Evolutionary conservation across 1,140 invertebrate genomes (phyloP), one percentile per base, ranked within the genome.

Genomic region (Listronotus bonariensis): DNA sequence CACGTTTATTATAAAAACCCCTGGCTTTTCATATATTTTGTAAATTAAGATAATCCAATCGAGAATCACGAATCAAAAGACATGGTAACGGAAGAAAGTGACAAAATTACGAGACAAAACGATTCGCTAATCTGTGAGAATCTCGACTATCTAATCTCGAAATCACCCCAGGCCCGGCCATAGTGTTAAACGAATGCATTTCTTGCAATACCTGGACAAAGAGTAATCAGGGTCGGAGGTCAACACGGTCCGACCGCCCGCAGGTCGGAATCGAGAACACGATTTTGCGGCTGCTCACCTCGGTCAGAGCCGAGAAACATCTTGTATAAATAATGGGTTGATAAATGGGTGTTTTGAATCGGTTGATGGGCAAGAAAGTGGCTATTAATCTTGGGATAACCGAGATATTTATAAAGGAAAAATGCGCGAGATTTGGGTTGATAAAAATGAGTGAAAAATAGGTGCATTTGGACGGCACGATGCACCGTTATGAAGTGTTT

Each of bases 311-410:
- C 32, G 46, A 60, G 57, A 60, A 60, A 60, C 57, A 60, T 60
- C 57, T 60, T 60, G 57, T 60, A 60, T 60, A 60, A 60, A 60
- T 60, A 60, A 60, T 51, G 57, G 57, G n/a, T 46, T 60, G 57
- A 60, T 60, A 60, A 60, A 60, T 60, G 46, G 57, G 45, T 46
- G 32, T 60, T 51, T 41, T 46, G 48, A 60, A 51, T 41, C 55
- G 40, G 34, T 51, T 59, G 56, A 59, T 59, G 45, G 56, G 26
- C 56, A 43, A 11, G 15, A 15, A 15, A 45, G 55, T 15, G 42
- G 55, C 57, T 41, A 60, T 60, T 60, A 60, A 60, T 60, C 57
- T 60, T 46, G 57, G 34, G 34, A 36, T 36, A 36, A 36, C 11
- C 34, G 34, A 12, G 34, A 12, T 9, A 36, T 36, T 36, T 26